Conservation (phyloP, 1,140 invertebrate genomes). For the Drosophila arizonae region DNA sequence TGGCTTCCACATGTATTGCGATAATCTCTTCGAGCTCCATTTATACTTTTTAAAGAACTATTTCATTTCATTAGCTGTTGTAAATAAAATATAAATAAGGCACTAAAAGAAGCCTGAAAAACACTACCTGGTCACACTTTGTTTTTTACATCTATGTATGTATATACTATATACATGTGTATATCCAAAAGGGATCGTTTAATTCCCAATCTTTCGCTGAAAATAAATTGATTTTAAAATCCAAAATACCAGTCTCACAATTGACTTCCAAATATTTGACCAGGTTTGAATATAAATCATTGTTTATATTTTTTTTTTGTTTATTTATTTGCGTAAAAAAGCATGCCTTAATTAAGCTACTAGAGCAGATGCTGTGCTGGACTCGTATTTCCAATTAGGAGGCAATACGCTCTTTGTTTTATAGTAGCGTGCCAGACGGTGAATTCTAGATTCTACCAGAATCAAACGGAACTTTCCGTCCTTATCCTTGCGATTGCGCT, state of each 20-base stretch:
- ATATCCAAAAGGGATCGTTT: too few species aligned
- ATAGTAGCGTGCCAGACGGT: conserved; percentile 98
- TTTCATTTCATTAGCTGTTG: not conserved
- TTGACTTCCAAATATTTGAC: too few species aligned
- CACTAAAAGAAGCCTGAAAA: conserved; percentile 11
- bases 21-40: conserved; percentile 50
- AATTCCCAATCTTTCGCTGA: too few species aligned
- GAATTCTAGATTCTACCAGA: conserved; percentile 99
- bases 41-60: conserved; percentile 19
- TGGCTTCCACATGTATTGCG: conserved; percentile 67
- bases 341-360: conserved; percentile 90
- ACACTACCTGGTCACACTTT: not conserved
- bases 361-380: conserved; percentile 97
- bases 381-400: conserved; percentile 99
- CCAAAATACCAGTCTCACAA: too few species aligned
- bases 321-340: conserved; percentile 30
- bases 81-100: not conserved
- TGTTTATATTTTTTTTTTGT: conserved; percentile 12
- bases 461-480: conserved; percentile 99
- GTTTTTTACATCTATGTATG: too few species aligned
- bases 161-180: too few species aligned
- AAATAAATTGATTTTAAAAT: too few species aligned
- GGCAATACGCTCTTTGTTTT: conserved; percentile 97
- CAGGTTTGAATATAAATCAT: too few species aligned
- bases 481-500: conserved; percentile 98